Percentiles rank a stretch among this genome's conserved stretches.
Conservation (phyloP, 2,888 invertebrate species). For the Drosophila paramelanica region DNA sequence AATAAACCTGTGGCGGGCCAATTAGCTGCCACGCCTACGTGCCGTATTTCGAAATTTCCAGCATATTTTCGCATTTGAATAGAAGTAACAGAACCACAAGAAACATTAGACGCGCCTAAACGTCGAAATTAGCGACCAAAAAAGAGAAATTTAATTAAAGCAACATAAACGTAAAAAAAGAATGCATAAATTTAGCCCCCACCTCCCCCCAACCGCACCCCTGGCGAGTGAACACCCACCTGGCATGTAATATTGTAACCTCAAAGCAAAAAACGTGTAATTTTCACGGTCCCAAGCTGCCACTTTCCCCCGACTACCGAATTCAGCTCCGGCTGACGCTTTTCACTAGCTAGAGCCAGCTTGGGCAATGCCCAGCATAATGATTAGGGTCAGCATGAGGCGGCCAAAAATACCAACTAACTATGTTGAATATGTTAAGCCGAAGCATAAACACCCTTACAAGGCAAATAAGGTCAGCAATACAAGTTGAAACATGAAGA, state of each 20-base stretch:
- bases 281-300: constrained; percentile 75
- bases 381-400: constrained; percentile 73
- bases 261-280: constrained; percentile 69
- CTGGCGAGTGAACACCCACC: constrained; percentile 53
- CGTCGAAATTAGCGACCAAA: constrained; percentile 71
- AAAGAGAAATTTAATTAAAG: constrained; percentile 79
- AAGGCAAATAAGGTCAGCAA: no score
- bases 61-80: constrained; percentile 74
- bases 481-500: no score
- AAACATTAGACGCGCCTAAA: constrained; percentile 76
- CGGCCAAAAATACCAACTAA: constrained; percentile 33
- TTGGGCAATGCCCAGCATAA: constrained; percentile 59
- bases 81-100: constrained; percentile 60
- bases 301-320: constrained; percentile 19
- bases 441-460: constrained; percentile 46
- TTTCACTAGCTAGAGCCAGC: constrained; percentile 56
- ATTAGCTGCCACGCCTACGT: constrained; percentile 52
- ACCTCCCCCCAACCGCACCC: background rate
- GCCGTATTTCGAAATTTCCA: constrained; percentile 23
- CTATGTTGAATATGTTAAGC: background rate
- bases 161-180: constrained; percentile 51
- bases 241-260: constrained; percentile 66
- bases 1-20: constrained; percentile 69
- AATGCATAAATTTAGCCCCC: constrained; percentile 70
- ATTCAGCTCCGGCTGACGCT: constrained; percentile 22